A percentile compares a stretch with the other conserved stretches of the same genome.
phyloP scores from a whole-genome alignment of 2,888 invertebrate genomes.

The Archips xylosteana region DNA sequence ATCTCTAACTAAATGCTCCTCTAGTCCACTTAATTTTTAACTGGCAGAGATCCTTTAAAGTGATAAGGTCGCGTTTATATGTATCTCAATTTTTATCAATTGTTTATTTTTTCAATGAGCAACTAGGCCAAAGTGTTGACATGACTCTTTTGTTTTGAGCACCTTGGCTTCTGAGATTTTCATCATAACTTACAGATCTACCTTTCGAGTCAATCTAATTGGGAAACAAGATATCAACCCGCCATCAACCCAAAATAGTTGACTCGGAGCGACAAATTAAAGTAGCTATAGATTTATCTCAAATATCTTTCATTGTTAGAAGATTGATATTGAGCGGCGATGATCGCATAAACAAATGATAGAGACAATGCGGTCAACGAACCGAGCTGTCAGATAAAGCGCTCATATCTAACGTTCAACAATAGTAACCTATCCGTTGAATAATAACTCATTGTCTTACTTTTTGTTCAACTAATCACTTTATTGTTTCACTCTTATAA shows the following conservation, averaged over 20 bases:
- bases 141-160: too few species aligned
- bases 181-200: background rate
- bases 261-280: conserved; percentile 68
- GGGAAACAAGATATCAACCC: conserved; percentile 17
- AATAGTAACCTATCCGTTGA: conserved; percentile 77
- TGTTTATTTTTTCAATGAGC: too few species aligned
- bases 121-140: too few species aligned
- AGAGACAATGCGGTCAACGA: conserved; percentile 70
- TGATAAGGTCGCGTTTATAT: too few species aligned
- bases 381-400: conserved; percentile 69
- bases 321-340: conserved; percentile 76
- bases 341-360: conserved; percentile 83
- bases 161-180: background rate
- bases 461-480: conserved; percentile 85
- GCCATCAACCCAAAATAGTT: conserved; percentile 39
- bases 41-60: too few species aligned
- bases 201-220: background rate
- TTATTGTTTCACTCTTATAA: conserved; percentile 83
- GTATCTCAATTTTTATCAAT: too few species aligned
- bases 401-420: conserved; percentile 69
- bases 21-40: too few species aligned
- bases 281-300: conserved; percentile 68
- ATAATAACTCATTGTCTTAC: conserved; percentile 85
- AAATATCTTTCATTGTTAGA: conserved; percentile 76
- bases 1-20: too few species aligned